phyloP scores from a whole-genome alignment of 2,888 invertebrate species.

The Aporophyla nigra region DNA sequence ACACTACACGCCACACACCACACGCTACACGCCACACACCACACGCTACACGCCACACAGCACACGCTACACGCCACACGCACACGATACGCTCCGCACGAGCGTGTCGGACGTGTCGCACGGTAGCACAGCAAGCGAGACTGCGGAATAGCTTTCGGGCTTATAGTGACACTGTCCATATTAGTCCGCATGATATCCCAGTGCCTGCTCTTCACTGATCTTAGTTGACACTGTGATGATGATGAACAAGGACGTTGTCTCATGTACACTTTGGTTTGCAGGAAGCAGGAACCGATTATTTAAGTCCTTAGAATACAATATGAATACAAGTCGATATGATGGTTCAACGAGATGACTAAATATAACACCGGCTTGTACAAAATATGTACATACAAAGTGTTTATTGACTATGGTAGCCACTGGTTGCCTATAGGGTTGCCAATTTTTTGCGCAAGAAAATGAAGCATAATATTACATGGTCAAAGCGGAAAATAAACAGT shows the following conservation, averaged over 20 bases:
- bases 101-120: no score
- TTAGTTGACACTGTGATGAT: not conserved
- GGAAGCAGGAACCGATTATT: not conserved
- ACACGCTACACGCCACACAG: not conserved
- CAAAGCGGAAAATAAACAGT: no score
- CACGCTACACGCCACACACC: not conserved
- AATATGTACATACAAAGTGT: not conserved
- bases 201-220: not conserved
- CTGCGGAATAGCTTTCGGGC: not conserved
- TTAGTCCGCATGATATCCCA: no score
- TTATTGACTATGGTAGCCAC: not conserved
- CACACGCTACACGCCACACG: not conserved
- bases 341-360: not conserved
- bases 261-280: not conserved
- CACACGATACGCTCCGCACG: no score
- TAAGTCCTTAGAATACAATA: not conserved
- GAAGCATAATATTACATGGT: no score
- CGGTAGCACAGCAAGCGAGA: not conserved
- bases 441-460: no score
- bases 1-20: not conserved
- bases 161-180: not conserved
- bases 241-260: not conserved
- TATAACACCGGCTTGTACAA: not conserved
- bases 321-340: not conserved
- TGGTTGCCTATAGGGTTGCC: no score